Conservation (phyloP, 1,140 invertebrate genomes). For the Lepidurus arcticus region DNA sequence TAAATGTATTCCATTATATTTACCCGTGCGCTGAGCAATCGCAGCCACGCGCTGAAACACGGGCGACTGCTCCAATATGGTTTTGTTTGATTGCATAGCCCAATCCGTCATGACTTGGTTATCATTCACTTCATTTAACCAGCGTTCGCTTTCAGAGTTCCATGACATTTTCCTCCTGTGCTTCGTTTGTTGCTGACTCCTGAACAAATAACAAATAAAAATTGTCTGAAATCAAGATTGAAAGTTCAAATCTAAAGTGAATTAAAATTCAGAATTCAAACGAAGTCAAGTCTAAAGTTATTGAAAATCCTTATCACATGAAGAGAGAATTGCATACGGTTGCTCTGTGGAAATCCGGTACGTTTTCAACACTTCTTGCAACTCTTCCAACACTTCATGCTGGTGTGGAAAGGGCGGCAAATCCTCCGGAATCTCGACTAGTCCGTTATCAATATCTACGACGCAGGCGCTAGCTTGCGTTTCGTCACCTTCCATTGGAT, state of each 20-base stretch:
- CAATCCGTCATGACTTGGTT: conserved; percentile 1
- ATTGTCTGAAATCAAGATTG: background rate
- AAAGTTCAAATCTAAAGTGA: background rate
- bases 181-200: conserved; percentile 15
- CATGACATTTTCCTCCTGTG: conserved; percentile 49
- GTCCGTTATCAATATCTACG: conserved; percentile 89
- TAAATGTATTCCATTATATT: background rate
- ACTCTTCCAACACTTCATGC: conserved; percentile 76
- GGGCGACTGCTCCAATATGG: conserved; percentile 29
- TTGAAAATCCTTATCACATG: background rate
- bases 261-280: background rate
- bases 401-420: conserved; percentile 86
- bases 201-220: background rate
- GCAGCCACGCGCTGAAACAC: conserved; percentile 31
- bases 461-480: conserved; percentile 79
- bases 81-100: conserved; percentile 14
- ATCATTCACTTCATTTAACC: conserved; percentile 47
- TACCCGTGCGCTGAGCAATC: conserved; percentile 33
- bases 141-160: conserved; percentile 50
- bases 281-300: conserved; percentile 34
- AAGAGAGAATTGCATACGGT: conserved; percentile 23
- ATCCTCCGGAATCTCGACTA: conserved; percentile 91
- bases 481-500: conserved; percentile 24
- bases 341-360: conserved; percentile 47
- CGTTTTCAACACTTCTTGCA: conserved; percentile 71